phyloP scores from a whole-genome alignment of 2,797 vertebrate genomes.

The Danio kyathit region DNA sequence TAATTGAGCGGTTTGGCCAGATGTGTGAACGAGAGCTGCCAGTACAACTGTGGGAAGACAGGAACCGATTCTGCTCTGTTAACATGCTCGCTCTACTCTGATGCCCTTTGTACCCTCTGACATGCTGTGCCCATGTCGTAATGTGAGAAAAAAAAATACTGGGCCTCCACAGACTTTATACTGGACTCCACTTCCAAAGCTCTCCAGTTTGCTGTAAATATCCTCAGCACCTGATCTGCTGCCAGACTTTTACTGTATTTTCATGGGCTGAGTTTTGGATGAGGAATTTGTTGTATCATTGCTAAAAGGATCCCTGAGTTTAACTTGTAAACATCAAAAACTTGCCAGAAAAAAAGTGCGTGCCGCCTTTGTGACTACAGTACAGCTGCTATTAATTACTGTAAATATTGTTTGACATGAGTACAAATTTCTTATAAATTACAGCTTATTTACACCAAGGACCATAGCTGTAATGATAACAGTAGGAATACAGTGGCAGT shows the following conservation, averaged over 20 bases:
- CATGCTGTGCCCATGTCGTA: slow-evolving; percentile 17
- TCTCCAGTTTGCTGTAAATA: neutral
- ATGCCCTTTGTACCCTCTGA: slow-evolving; percentile 4
- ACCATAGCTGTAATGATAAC: too few relatives aligned
- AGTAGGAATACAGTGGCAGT: too few relatives aligned
- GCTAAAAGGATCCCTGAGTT: slow-evolving; percentile 18
- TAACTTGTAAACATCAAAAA: neutral
- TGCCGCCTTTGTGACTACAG: neutral
- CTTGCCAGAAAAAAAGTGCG: neutral
- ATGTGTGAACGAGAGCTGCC: slow-evolving; percentile 11
- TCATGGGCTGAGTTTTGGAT: slow-evolving; percentile 2
- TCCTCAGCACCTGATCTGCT: neutral
- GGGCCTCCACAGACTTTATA: slow-evolving; percentile 6
- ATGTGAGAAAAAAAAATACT: neutral
- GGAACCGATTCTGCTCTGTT: neutral
- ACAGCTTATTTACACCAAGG: too few relatives aligned
- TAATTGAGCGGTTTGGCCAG: neutral
- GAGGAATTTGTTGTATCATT: neutral
- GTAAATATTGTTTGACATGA: neutral
- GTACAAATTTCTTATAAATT: neutral
- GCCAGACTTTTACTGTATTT: slow-evolving; percentile 26
- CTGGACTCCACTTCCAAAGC: neutral
- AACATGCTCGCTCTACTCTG: neutral
- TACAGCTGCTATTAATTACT: neutral
- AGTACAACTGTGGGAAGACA: slow-evolving; percentile 3